phyloP scores from a whole-genome alignment of 2,888 invertebrate genomes.

The Sphaerophoria taeniata region DNA sequence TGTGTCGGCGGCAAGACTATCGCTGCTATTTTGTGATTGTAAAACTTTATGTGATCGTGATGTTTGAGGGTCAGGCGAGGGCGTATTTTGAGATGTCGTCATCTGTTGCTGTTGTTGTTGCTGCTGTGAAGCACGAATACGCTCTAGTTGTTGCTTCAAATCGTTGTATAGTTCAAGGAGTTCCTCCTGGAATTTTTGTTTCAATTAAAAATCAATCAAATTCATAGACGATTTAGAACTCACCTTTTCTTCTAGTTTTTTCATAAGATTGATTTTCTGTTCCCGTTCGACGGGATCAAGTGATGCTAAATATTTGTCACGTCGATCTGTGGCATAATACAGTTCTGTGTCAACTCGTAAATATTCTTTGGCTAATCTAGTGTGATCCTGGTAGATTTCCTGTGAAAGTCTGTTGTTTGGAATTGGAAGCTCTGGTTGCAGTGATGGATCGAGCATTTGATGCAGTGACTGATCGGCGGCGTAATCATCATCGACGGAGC shows the following conservation, averaged over 20 bases:
- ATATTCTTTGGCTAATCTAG: constrained; percentile 93
- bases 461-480: constrained; percentile 84
- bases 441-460: constrained; percentile 91
- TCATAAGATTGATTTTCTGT: constrained; percentile 80
- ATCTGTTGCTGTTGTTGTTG: constrained; percentile 59
- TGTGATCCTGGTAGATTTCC: constrained; percentile 94
- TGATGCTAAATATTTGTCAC: constrained; percentile 87
- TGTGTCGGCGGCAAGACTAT: constrained; percentile 54
- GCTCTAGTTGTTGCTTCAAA: constrained; percentile 80
- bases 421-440: constrained; percentile 93
- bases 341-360: constrained; percentile 94
- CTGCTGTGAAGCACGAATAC: constrained; percentile 76
- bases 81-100: constrained; percentile 15
- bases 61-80: constrained; percentile 55
- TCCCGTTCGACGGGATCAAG: constrained; percentile 80
- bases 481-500: constrained; percentile 75
- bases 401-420: constrained; percentile 90
- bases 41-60: constrained; percentile 33
- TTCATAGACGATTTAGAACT: background rate
- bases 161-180: constrained; percentile 80
- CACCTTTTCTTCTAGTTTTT: constrained; percentile 82
- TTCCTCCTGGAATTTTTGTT: constrained; percentile 77
- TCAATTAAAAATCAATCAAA: background rate
- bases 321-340: constrained; percentile 90
- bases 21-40: constrained; percentile 49